Percentiles rank a stretch among this genome's conserved stretches.
Evolutionary conservation across 2,113 vertebrate species (phyloP).

Genomic region (Entosphenus tridentatus): DNA sequence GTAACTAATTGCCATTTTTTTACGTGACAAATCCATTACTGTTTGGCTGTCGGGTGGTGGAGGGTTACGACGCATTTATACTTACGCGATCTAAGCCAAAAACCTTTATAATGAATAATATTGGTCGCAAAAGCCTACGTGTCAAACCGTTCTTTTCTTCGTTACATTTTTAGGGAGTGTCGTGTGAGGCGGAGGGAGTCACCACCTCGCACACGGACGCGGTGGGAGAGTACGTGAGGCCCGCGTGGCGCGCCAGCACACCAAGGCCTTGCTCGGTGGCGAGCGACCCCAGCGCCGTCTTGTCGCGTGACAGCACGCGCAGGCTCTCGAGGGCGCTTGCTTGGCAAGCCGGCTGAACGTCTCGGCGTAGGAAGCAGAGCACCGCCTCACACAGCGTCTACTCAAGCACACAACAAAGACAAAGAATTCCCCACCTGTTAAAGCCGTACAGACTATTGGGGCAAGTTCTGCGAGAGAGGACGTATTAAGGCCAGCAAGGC

Average conservation of each 20-base stretch:
- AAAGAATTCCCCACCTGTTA: neutral
- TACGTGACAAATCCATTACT: no score
- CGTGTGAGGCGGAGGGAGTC: no score
- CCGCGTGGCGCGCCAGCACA: constrained; percentile 33
- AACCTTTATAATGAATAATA: no score
- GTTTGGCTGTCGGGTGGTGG: no score
- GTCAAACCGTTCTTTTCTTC: no score
- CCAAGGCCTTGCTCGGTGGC: constrained; percentile 29
- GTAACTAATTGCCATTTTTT: no score
- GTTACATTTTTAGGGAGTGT: no score
- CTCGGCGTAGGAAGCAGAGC: constrained; percentile 32
- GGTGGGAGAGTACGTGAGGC: constrained; percentile 15
- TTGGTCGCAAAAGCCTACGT: no score
- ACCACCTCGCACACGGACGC: no score
- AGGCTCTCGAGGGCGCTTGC: constrained; percentile 54
- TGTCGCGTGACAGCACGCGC: constrained; percentile 63
- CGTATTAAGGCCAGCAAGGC: neutral
- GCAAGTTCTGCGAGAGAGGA: neutral
- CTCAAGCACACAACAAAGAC: neutral
- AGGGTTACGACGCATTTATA: no score
- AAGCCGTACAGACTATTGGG: neutral
- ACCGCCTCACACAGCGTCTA: constrained; percentile 52
- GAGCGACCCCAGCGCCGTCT: constrained; percentile 38
- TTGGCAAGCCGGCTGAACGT: constrained; percentile 45
- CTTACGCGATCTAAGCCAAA: no score